Base-by-base conservation (phyloP, 1,140 invertebrate genomes). In the Andricus grossulariae region DNA sequence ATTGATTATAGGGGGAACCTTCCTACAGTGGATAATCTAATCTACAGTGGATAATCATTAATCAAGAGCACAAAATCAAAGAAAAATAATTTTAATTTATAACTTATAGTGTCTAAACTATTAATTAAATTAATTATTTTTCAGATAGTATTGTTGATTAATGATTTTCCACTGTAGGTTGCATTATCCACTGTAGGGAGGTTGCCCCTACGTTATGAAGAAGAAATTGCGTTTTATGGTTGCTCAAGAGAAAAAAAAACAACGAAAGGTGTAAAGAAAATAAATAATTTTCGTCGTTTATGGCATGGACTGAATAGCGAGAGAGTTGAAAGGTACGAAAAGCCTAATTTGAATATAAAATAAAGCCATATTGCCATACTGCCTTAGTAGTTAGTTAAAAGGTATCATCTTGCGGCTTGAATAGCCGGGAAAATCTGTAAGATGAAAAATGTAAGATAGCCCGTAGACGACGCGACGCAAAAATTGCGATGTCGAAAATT, bases 311-410 rank as follows among this genome's bases (percentile, higher is more conserved):
- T 10, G 49, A 50, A 3, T 6, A 39, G 13, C 11, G 21, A 52
- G 50, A 50, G 15, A 15, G n/a, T 15, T n/a, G 21, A 49, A 15
- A 71, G 7, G 7, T 50, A n/a, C 32, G 18, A 18, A 50, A 50
- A 21, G 73, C 81, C 49, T 4, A 66, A 66, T 39, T 66, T 66
- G 7, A 73, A 84, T 32, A 45, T 78, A 83, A 85, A 45, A 85
- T 80, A 57, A 83, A 87, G 83, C 84, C 83, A 88, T 82, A 88
- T 86, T 88, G 82, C 87, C 88, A 83, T 88, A 89, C 85, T 89
- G 88, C 88, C 88, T 89, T 89, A 89, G 87, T 88, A 88, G 85
- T 87, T 66, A 81, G 84, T 83, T 86, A 87, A 85, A 85, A 81
- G 81, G 21, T 54, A 77, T 78, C 71, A 25, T 66, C 71, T 25